phyloP scores from a whole-genome alignment of 2,797 vertebrate species.

The Hydrolagus colliei region DNA sequence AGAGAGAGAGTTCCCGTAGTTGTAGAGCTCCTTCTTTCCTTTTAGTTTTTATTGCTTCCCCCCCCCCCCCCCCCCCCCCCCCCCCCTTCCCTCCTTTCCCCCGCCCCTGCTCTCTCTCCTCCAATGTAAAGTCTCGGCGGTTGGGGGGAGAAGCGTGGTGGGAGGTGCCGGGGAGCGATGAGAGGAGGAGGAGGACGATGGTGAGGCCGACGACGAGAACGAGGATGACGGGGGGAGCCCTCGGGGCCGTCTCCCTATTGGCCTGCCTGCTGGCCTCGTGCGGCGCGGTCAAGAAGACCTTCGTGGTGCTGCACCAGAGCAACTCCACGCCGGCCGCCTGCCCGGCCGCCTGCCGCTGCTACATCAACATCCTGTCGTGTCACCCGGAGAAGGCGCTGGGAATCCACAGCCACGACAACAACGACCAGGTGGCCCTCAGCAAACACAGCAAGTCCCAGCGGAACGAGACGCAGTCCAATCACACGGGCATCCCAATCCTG shows the following conservation, averaged over 20 bases:
- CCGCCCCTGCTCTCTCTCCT: too few relatives aligned
- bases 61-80: too few relatives aligned
- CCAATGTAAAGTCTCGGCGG: too few relatives aligned
- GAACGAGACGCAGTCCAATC: not conserved
- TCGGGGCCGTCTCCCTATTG: not conserved
- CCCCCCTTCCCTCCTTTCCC: too few relatives aligned
- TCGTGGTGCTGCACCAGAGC: not conserved
- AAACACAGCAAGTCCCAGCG: not conserved
- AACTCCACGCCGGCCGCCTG: not conserved
- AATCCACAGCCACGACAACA: not conserved
- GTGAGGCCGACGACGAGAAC: too few relatives aligned
- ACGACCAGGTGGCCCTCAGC: not conserved
- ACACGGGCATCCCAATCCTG: not conserved
- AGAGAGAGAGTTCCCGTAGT: too few relatives aligned
- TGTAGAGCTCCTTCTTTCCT: too few relatives aligned
- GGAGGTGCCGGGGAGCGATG: not conserved
- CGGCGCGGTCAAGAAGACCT: not conserved
- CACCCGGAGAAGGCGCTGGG: constrained; percentile 14
- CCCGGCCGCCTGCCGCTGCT: constrained; percentile 7
- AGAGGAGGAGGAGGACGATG: not conserved
- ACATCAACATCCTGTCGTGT: constrained; percentile 27
- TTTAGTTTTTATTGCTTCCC: too few relatives aligned
- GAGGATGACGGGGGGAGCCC: not conserved
- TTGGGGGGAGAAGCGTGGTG: not conserved
- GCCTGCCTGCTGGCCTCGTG: constrained; percentile 4